phyloP scores from a whole-genome alignment of 2,888 invertebrate genomes.

The Dascillus cervinus region DNA sequence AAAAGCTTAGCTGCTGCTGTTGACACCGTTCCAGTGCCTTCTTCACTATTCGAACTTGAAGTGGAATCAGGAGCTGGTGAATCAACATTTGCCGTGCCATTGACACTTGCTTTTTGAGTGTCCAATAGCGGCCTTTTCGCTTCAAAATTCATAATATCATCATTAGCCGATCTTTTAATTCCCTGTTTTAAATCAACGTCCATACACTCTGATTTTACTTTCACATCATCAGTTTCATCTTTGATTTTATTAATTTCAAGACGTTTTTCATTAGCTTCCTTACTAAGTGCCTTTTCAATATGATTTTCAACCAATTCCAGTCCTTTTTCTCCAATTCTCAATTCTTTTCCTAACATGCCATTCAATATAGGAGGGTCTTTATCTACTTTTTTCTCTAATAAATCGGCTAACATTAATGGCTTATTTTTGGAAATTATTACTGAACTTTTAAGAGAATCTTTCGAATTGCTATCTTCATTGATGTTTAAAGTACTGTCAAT shows the following conservation, averaged over 20 bases:
- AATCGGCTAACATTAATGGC: slow-evolving; percentile 67
- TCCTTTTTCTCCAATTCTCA: slow-evolving; percentile 51
- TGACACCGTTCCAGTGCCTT: slow-evolving; percentile 55
- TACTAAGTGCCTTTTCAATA: slow-evolving; percentile 45
- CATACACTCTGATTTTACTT: too few relatives aligned
- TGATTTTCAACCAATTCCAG: slow-evolving; percentile 55
- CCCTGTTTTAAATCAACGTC: slow-evolving; percentile 36
- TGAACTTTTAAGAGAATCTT: slow-evolving; percentile 38
- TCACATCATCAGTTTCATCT: slow-evolving; percentile 13
- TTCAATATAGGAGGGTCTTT: slow-evolving; percentile 52
- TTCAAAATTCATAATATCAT: slow-evolving; percentile 42
- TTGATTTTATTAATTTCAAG: slow-evolving; percentile 12
- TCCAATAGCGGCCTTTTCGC: slow-evolving; percentile 37
- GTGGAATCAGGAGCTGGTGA: slow-evolving; percentile 45
- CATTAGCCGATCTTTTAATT: slow-evolving; percentile 35
- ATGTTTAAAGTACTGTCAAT: slow-evolving; percentile 42
- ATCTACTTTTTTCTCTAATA: slow-evolving; percentile 69
- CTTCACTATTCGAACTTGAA: slow-evolving; percentile 43
- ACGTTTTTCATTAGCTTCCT: slow-evolving; percentile 17
- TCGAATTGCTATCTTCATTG: slow-evolving; percentile 50
- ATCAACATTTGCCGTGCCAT: slow-evolving; percentile 36
- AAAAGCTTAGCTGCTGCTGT: slow-evolving; percentile 80
- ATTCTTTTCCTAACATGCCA: slow-evolving; percentile 50
- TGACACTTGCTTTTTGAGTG: slow-evolving; percentile 22
- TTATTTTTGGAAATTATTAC: slow-evolving; percentile 48